Evolutionary conservation across 2,888 invertebrate species (phyloP).

Genomic region (Drosophila fulvimacula): DNA sequence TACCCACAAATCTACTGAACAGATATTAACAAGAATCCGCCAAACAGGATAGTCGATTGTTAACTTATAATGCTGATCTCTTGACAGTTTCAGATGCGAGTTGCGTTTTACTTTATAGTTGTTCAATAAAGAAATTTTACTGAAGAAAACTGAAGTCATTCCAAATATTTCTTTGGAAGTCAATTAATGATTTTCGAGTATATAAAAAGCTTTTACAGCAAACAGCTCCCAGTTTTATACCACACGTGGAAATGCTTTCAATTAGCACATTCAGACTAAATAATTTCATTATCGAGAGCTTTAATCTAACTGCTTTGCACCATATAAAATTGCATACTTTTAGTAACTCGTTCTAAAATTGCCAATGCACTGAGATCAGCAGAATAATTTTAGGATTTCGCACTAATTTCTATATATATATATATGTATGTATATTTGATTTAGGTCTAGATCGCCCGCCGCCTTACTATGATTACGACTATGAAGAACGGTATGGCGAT

Average conservation of each 20-base stretch:
- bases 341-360: slow-evolving; percentile 4
- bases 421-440: neutral
- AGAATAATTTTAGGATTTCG: slow-evolving; percentile 21
- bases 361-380: slow-evolving; percentile 14
- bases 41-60: slow-evolving; percentile 11
- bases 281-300: slow-evolving; percentile 18
- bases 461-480: slow-evolving; percentile 83
- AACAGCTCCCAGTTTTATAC: neutral
- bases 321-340: slow-evolving; percentile 49
- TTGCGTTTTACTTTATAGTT: neutral
- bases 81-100: neutral
- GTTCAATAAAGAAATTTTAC: slow-evolving; percentile 9
- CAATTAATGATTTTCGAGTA: neutral
- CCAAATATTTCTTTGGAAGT: neutral
- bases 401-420: neutral
- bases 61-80: slow-evolving; percentile 26
- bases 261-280: neutral
- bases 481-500: slow-evolving; percentile 83
- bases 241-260: slow-evolving; percentile 4
- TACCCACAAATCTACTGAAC: slow-evolving; percentile 21
- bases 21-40: slow-evolving; percentile 9
- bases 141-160: neutral
- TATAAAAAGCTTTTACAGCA: slow-evolving; percentile 3
- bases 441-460: slow-evolving; percentile 83
- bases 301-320: slow-evolving; percentile 2